A percentile compares a stretch with the other conserved stretches of the same genome.
These are phyloP conservation scores for Plumapathes pennacea DNA, from an alignment of 92 coral and sea anemone genomes.

Conservation along the genomic window DNA sequence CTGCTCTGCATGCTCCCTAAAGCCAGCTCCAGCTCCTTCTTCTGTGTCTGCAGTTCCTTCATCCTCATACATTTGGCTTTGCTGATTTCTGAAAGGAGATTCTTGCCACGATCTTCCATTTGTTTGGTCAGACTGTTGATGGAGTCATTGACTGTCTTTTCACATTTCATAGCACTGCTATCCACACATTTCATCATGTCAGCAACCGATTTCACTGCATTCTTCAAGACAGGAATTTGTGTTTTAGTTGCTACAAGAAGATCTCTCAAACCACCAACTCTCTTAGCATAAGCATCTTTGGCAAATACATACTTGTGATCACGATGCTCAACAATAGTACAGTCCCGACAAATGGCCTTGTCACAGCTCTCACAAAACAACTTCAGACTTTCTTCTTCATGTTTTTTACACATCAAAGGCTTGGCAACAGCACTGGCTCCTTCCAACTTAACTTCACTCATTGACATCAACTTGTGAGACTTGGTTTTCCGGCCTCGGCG, in stretches of 20 bases:
- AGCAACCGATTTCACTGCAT: conserved; percentile 8
- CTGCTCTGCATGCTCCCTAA: conserved; percentile 31
- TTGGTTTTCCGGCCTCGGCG: conserved; percentile 36
- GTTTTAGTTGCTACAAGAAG: conserved; percentile 22
- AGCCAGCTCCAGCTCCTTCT: conserved; percentile 27
- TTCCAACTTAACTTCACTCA: conserved; percentile 42
- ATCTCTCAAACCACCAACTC: conserved; percentile 12
- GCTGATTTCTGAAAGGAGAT: conserved; percentile 4
- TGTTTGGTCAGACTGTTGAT: conserved; percentile 8
- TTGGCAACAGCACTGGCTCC: conserved; percentile 29
- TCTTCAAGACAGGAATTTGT: conserved; percentile 5
- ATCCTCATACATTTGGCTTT: conserved; percentile 9
- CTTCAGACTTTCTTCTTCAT: conserved; percentile 52
- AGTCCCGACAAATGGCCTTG: conserved; percentile 57
- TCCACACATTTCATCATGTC: conserved; percentile 19
- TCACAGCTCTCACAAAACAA: conserved; percentile 66
- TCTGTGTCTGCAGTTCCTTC: conserved; percentile 31
- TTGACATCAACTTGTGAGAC: conserved; percentile 27
- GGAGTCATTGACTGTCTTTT: conserved; percentile 2
- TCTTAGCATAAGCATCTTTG: conserved; percentile 23
- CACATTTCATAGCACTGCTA: background rate
- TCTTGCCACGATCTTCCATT: conserved; percentile 4
- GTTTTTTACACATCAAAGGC: conserved; percentile 42
- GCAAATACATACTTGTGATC: conserved; percentile 47
- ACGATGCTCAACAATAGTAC: conserved; percentile 60